Evolutionary conservation across 1,140 invertebrate genomes (phyloP).

Genomic region (Nebria ingens): DNA sequence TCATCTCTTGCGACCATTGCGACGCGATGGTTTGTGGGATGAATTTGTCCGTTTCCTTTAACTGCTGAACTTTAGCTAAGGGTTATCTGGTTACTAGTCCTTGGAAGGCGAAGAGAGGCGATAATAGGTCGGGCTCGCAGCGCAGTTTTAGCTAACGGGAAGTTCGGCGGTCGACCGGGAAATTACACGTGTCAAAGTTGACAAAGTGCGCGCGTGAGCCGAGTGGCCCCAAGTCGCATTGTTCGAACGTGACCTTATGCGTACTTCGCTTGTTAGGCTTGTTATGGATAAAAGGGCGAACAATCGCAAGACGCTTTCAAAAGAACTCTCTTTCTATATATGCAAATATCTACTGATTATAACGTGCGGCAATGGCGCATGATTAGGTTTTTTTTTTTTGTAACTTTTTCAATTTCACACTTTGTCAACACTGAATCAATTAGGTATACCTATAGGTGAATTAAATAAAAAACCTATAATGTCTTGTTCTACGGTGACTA

Average conservation of each 20-base stretch:
- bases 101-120: neutral
- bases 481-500: too few species aligned
- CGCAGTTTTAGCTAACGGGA: neutral
- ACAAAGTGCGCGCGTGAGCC: neutral
- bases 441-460: too few species aligned
- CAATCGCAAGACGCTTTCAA: too few species aligned
- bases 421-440: too few species aligned
- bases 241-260: constrained; percentile 2
- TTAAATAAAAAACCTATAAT: too few species aligned
- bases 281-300: neutral
- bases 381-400: too few species aligned
- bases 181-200: constrained; percentile 9
- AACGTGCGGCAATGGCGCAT: too few species aligned
- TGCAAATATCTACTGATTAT: neutral
- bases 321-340: too few species aligned
- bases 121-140: constrained; percentile 1
- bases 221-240: neutral
- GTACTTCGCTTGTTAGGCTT: neutral
- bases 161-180: constrained; percentile 4
- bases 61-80: neutral
- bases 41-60: too few species aligned
- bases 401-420: too few species aligned
- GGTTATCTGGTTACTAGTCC: neutral
- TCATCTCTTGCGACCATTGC: too few species aligned
- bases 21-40: too few species aligned